Conservation (phyloP, 2,888 invertebrate genomes). For the Ophraella communa region DNA sequence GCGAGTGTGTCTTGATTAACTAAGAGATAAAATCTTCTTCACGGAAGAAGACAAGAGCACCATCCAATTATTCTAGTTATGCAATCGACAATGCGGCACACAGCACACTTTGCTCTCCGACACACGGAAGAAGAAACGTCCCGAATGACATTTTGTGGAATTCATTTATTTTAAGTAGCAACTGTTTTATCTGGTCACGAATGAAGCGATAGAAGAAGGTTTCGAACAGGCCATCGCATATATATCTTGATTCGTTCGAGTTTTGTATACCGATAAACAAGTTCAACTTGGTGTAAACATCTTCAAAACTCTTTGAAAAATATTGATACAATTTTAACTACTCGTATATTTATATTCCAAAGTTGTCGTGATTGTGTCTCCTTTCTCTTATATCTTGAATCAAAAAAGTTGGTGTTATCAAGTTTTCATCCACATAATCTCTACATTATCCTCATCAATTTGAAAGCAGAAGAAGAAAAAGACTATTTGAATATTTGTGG, state of each 20-base stretch:
- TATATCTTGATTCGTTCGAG: background rate
- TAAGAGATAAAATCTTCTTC: background rate
- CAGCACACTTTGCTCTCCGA: constrained; percentile 13
- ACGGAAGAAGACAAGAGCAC: constrained; percentile 11
- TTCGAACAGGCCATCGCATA: background rate
- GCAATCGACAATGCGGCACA: constrained; percentile 26
- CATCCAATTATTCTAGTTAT: constrained; percentile 30
- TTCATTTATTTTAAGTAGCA: constrained; percentile 36
- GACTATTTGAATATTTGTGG: no score
- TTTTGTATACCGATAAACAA: no score
- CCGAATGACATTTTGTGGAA: constrained; percentile 34
- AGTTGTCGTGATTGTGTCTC: no score
- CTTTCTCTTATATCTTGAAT: no score
- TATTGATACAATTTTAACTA: no score
- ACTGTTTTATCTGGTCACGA: constrained; percentile 36
- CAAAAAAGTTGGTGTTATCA: no score
- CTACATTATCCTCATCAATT: no score
- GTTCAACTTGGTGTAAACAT: no score
- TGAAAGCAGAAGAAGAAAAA: no score
- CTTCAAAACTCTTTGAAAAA: no score
- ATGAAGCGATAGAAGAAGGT: background rate
- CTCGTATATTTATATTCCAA: no score
- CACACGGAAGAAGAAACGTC: constrained; percentile 32
- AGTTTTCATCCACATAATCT: no score
- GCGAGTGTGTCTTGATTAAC: background rate